A percentile compares a stretch with the other conserved stretches of the same genome.
Conservation (phyloP, 1,140 invertebrate genomes). For the Drosophila varians region DNA sequence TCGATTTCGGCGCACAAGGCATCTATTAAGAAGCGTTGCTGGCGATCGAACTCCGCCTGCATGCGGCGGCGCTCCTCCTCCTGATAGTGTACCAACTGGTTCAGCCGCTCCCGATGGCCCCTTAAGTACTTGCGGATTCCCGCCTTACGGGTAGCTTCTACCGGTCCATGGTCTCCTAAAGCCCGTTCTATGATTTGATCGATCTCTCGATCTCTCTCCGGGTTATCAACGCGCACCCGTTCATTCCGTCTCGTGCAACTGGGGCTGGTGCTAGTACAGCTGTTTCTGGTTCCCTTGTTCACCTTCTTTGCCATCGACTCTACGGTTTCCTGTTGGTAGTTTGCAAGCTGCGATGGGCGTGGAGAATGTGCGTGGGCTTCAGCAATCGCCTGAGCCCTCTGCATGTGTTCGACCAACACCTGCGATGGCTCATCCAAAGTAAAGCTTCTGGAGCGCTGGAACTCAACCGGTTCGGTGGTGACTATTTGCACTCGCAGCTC, state of each 20-base stretch:
- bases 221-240: not conserved
- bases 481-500: not conserved
- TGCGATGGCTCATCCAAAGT: constrained; percentile 86
- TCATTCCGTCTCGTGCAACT: not conserved
- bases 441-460: constrained; percentile 86
- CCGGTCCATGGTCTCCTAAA: constrained; percentile 28
- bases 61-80: constrained; percentile 64
- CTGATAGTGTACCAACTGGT: constrained; percentile 81
- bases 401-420: constrained; percentile 85
- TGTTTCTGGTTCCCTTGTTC: constrained; percentile 26
- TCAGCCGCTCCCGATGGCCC: constrained; percentile 79
- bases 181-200: constrained; percentile 51
- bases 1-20: constrained; percentile 66
- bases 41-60: constrained; percentile 66
- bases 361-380: not conserved
- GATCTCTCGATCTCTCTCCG: constrained; percentile 35
- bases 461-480: not conserved
- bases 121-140: constrained; percentile 63
- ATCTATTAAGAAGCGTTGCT: constrained; percentile 68
- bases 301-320: constrained; percentile 77
- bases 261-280: constrained; percentile 1
- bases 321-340: constrained; percentile 61
- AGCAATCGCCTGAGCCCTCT: constrained; percentile 20
- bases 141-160: constrained; percentile 28
- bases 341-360: constrained; percentile 5